Conservation (phyloP, 2,113 vertebrate genomes). For the Oxyruncus cristatus region DNA sequence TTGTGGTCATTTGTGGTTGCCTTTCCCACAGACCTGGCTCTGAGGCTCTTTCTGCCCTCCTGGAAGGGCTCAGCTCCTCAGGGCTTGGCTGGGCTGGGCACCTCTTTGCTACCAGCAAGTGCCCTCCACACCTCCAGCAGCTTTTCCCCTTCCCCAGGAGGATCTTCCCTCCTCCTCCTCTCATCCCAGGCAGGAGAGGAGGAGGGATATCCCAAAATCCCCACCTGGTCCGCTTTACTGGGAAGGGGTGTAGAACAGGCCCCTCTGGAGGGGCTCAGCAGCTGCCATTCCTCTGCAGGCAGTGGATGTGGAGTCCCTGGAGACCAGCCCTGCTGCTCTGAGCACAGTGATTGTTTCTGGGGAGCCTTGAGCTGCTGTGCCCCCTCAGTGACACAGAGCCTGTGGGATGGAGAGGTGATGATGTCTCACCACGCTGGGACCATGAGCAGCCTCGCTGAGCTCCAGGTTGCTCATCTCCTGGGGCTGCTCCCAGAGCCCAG, state of each 20-base stretch:
- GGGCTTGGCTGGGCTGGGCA: not conserved
- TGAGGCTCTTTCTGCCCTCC: not conserved
- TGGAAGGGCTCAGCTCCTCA: not conserved
- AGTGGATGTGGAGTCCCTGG: not conserved
- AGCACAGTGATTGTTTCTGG: rapidly evolving
- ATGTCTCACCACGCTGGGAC: rapidly evolving
- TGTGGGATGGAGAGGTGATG: not conserved
- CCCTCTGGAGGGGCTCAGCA: not conserved
- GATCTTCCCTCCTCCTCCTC: not conserved
- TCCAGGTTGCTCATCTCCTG: rapidly evolving
- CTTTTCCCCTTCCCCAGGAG: not conserved
- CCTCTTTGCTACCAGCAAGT: not conserved
- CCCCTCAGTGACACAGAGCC: not conserved
- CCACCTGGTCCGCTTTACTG: not conserved
- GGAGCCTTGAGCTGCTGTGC: not conserved
- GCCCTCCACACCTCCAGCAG: not conserved
- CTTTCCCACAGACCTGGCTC: not conserved
- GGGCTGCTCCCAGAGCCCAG: not conserved
- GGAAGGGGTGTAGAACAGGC: not conserved
- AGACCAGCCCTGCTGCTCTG: not conserved
- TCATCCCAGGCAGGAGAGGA: not conserved
- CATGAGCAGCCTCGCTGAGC: not conserved
- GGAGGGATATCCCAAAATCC: not conserved
- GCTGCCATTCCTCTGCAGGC: not conserved
- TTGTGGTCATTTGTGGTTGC: not conserved